phyloP scores from a whole-genome alignment of 2,113 vertebrate species.

The Meriones unguiculatus region DNA sequence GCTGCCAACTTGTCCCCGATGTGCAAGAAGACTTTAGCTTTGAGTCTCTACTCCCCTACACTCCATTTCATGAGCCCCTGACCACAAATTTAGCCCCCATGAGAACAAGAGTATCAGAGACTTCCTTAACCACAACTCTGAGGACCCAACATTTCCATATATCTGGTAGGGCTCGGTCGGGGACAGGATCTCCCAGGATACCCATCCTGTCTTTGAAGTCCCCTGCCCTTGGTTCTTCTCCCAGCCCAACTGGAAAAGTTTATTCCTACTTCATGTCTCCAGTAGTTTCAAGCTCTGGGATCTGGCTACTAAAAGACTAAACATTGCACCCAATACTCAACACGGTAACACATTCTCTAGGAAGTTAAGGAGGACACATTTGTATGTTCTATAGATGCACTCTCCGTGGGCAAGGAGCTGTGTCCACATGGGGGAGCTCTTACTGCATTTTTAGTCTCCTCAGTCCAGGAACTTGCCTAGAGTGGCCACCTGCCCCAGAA shows the following conservation, averaged over 20 bases:
- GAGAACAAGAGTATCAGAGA: slow-evolving; percentile 94
- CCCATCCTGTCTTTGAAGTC: slow-evolving; percentile 10
- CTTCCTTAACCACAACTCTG: slow-evolving; percentile 96
- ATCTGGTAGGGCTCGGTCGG: slow-evolving; percentile 85
- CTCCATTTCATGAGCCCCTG: slow-evolving; percentile 83
- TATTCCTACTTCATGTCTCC: slow-evolving; percentile 23
- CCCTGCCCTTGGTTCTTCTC: not conserved
- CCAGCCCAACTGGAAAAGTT: slow-evolving; percentile 23
- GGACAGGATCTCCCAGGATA: slow-evolving; percentile 23
- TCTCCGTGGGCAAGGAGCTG: slow-evolving; percentile 47
- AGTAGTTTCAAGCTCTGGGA: slow-evolving; percentile 43
- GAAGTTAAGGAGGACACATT: slow-evolving; percentile 63
- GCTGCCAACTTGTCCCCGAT: slow-evolving; percentile 90
- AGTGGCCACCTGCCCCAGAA: slow-evolving; percentile 38
- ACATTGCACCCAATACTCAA: not conserved
- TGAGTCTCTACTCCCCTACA: slow-evolving; percentile 90
- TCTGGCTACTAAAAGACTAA: slow-evolving; percentile 22
- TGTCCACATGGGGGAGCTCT: slow-evolving; percentile 54
- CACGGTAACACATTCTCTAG: slow-evolving; percentile 50
- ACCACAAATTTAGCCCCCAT: slow-evolving; percentile 93
- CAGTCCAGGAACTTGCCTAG: slow-evolving; percentile 52
- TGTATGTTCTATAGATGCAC: slow-evolving; percentile 58
- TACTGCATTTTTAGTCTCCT: slow-evolving; percentile 74
- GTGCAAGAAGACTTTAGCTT: slow-evolving; percentile 88
- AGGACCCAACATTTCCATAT: slow-evolving; percentile 90